These are phyloP conservation scores for Cotesia chilonis DNA, from an alignment of 1,140 invertebrate genomes.

Conservation along the genomic window DNA sequence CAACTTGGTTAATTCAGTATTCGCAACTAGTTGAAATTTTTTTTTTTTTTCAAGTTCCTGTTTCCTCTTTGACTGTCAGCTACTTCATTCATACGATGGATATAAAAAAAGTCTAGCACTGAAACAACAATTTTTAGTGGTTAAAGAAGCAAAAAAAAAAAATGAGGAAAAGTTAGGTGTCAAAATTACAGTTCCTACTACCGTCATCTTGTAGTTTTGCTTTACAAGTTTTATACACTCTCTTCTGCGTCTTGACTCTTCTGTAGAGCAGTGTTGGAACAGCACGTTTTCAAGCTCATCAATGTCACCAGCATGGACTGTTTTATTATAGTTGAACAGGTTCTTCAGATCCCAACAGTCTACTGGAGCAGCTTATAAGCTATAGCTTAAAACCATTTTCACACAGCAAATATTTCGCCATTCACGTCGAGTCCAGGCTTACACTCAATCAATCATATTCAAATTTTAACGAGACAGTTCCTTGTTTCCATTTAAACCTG, in stretches of 20 bases:
- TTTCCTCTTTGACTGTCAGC: neutral
- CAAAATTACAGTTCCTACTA: constrained; percentile 6
- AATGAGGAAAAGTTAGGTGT: constrained; percentile 6
- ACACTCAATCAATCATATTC: constrained; percentile 60
- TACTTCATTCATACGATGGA: constrained; percentile 11
- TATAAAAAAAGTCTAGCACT: neutral
- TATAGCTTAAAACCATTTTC: constrained; percentile 13
- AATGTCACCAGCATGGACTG: constrained; percentile 31
- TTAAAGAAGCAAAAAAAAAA: neutral
- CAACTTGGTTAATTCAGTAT: neutral
- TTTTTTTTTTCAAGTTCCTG: neutral
- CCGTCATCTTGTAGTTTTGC: constrained; percentile 1
- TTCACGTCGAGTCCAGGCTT: constrained; percentile 47
- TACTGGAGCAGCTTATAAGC: constrained; percentile 22
- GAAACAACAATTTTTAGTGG: neutral
- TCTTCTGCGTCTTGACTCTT: neutral
- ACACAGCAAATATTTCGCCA: constrained; percentile 37
- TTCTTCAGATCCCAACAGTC: constrained; percentile 31
- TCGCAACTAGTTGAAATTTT: neutral
- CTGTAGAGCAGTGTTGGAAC: neutral
- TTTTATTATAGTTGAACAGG: constrained; percentile 37
- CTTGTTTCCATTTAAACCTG: constrained; percentile 17
- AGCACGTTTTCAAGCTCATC: constrained; percentile 18
- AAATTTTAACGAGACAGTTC: constrained; percentile 44
- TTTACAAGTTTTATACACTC: constrained; percentile 8